phyloP scores from a whole-genome alignment of 2,113 vertebrate species.

The Galemys pyrenaicus region DNA sequence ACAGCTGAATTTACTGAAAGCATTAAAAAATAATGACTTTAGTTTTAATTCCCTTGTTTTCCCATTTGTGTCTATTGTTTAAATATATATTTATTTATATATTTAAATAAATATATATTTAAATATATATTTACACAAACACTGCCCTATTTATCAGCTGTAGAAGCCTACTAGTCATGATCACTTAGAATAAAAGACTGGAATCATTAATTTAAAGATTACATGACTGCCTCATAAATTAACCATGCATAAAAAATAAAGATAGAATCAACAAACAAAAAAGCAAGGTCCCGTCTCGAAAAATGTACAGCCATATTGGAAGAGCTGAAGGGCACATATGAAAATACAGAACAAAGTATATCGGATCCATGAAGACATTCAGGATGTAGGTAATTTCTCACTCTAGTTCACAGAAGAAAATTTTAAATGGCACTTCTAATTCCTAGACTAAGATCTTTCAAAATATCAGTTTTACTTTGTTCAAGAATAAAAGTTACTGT shows the following conservation, averaged over 20 bases:
- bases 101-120: neutral
- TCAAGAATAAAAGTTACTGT: neutral
- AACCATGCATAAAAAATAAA: neutral
- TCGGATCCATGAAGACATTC: neutral
- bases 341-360: neutral
- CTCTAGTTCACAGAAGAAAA: neutral
- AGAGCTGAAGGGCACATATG: neutral
- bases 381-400: neutral
- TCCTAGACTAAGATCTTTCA: neutral
- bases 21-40: constrained; percentile 44
- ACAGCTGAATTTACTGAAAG: neutral
- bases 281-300: neutral
- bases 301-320: neutral
- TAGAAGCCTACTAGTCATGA: neutral
- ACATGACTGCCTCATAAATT: neutral
- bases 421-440: neutral
- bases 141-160: neutral
- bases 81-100: too few species aligned
- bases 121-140: neutral
- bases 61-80: neutral
- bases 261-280: neutral
- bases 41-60: neutral
- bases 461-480: neutral
- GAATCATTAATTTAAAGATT: neutral
- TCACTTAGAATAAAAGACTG: neutral